Evolutionary conservation across 2,797 vertebrate genomes (phyloP), one percentile per base, ranked within the genome.

Genomic region (Brachymystax lenok): DNA sequence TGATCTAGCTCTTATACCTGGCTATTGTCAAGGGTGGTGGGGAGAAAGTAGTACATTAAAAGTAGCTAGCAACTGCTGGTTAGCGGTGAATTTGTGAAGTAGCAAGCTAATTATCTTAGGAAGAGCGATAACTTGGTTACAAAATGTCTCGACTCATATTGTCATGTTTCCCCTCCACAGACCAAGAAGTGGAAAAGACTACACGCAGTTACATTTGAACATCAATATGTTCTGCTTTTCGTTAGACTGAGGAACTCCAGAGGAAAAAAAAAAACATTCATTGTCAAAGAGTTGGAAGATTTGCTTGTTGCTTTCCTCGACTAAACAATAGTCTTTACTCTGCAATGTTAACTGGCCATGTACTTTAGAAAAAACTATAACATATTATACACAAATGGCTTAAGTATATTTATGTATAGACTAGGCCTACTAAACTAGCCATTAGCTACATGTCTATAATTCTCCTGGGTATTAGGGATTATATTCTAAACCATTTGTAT

Each of bases 131-230:
- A 5, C 13, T 30, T 27, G 27, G 21, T 63, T 63, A 54, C n/a
- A 59, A 6, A 59, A 59, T 59, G 8, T 6, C 7, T 8, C 2
- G 56, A 21, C n/a, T 59, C 2, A 59, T 21, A n/a, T 59, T 59
- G 56, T n/a, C n/a, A n/a, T 59, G 19, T 59, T 59, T 28, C 24
- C 12, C 27, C 3, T 28, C n/a, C 27, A 12, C 40, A 66, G 4
- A 66, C 40, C 24, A 66, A 66, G 63, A 66, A 66, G 13, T 28
- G 63, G 63, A 46, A 46, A 27, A 64, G n/a, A 66, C 63, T 28
- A 28, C 21, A 27, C 63, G 13, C 27, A 27, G 63, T 30, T 66
- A 2, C 1, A 59, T 59, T n/a, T 19, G 54, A 59, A 59, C 6
- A 66, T 27, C 30, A 1, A 28, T 46, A 12, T 46, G 8, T 46